Conservation (phyloP, 2,888 invertebrate genomes). For the Osedax fenrisi region DNA sequence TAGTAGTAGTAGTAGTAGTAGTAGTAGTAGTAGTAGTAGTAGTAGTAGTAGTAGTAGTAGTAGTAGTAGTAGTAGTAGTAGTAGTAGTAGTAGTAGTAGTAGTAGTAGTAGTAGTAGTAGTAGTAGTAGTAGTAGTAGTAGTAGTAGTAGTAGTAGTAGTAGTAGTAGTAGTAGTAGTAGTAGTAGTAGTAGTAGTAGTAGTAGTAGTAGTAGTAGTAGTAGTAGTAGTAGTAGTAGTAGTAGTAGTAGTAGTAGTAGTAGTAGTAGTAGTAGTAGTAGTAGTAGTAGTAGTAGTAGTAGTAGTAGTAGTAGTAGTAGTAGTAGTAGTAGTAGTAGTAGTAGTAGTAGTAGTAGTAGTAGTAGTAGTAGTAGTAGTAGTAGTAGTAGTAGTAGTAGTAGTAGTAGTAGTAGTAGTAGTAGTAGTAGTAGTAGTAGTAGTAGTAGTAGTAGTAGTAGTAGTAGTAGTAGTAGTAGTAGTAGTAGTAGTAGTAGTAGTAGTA, state of each 20-base stretch:
- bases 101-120: constrained; percentile 16
- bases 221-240: constrained; percentile 20
- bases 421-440: constrained; percentile 8
- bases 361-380: constrained; percentile 21
- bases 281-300: constrained; percentile 14
- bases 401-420: not conserved
- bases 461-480: constrained; percentile 20
- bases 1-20: constrained; percentile 3
- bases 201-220: constrained; percentile 18
- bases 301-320: not conserved
- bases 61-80: constrained; percentile 20
- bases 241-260: constrained; percentile 20
- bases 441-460: not conserved
- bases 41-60: not conserved
- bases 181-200: constrained; percentile 19
- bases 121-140: constrained; percentile 22
- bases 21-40: constrained; percentile 6
- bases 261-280: constrained; percentile 18
- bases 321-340: not conserved
- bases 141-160: constrained; percentile 4
- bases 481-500: constrained; percentile 21
- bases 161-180: not conserved
- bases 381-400: no score
- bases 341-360: constrained; percentile 10
- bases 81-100: constrained; percentile 19